Evolutionary conservation across 2,113 vertebrate genomes (phyloP).

Genomic region (Rhegmatorhina hoffmannsi): DNA sequence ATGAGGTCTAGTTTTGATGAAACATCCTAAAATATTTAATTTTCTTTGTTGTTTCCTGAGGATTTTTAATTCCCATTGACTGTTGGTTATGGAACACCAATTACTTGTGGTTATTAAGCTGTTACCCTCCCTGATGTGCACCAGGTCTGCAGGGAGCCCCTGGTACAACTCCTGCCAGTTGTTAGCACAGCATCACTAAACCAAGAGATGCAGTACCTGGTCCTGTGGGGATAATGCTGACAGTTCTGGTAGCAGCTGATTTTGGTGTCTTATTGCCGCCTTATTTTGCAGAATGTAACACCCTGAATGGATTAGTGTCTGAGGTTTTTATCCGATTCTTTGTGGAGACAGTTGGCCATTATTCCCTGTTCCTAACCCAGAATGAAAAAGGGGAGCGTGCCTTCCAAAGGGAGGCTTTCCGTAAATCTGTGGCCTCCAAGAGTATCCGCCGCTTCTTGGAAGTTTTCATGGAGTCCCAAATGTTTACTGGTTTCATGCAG

Average conservation of each 20-base stretch:
- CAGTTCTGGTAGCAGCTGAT: constrained; percentile 21
- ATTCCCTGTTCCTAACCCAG: constrained; percentile 94
- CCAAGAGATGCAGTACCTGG: not conserved
- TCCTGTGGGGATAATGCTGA: not conserved
- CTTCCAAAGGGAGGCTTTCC: constrained; percentile 96
- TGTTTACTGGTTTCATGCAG: constrained; percentile 99
- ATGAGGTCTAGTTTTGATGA: not conserved
- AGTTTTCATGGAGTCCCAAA: constrained; percentile 99
- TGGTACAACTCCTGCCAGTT: not conserved
- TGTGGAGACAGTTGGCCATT: constrained; percentile 96
- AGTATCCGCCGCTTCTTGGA: constrained; percentile 97
- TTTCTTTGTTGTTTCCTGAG: not conserved
- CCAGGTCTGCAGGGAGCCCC: not conserved
- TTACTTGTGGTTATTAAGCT: not conserved
- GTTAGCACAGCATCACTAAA: not conserved
- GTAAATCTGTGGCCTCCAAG: constrained; percentile 98
- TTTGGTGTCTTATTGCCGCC: constrained; percentile 41
- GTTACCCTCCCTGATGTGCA: not conserved
- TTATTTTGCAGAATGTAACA: constrained; percentile 89
- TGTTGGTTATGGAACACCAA: not conserved
- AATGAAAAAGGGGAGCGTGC: constrained; percentile 90
- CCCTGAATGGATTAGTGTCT: constrained; percentile 93
- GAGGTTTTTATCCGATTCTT: constrained; percentile 99
- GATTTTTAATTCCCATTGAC: not conserved
- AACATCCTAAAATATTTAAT: not conserved